Conservation (phyloP, 2,797 vertebrate species). For the Sandelia bainsii region DNA sequence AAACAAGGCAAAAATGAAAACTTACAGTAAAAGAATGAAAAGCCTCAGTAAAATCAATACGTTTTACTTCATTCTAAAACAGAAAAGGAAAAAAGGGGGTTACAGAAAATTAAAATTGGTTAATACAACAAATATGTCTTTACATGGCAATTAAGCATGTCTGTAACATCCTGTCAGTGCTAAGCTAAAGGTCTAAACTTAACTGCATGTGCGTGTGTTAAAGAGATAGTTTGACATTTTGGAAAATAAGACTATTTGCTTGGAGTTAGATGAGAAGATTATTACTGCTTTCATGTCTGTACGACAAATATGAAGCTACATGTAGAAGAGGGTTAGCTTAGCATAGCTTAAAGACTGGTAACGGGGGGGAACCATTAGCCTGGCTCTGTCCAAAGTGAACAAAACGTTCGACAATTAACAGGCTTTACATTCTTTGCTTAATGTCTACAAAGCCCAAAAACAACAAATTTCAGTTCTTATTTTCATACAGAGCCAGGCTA, state of each 20-base stretch:
- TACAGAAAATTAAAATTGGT: conserved; percentile 83
- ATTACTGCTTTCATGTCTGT: not conserved
- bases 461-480: not conserved
- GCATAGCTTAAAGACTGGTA: not conserved
- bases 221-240: conserved; percentile 12
- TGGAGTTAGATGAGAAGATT: not conserved
- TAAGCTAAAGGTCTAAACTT: conserved; percentile 13
- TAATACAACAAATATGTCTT: conserved; percentile 74
- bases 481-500: not conserved
- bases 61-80: conserved; percentile 91
- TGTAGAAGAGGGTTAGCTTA: not conserved
- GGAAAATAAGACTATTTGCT: not conserved
- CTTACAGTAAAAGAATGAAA: conserved; percentile 93
- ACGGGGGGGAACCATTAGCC: not conserved
- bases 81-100: conserved; percentile 81
- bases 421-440: not conserved
- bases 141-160: conserved; percentile 74
- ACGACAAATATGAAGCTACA: not conserved
- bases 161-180: conserved; percentile 46
- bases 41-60: conserved; percentile 91
- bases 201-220: not conserved
- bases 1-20: conserved; percentile 86
- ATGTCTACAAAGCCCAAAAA: too few relatives aligned
- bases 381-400: not conserved
- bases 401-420: not conserved